phyloP scores from a whole-genome alignment of 1,140 invertebrate species.

The Drosophila pseudoananassae region DNA sequence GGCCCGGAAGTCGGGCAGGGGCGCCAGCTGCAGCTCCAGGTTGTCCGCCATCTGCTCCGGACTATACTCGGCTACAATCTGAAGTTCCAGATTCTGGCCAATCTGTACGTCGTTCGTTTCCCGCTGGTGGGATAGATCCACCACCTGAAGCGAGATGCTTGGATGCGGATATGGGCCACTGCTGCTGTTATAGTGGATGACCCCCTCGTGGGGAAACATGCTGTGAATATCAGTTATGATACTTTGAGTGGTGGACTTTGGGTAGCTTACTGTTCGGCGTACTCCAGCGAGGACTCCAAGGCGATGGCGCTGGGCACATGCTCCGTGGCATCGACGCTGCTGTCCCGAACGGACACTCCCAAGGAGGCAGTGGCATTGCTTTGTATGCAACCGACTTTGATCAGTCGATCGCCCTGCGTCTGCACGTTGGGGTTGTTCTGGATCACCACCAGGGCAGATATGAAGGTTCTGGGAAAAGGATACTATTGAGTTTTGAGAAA shows the following conservation, averaged over 20 bases:
- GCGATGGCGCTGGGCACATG: constrained; percentile 72
- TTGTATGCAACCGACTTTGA: constrained; percentile 87
- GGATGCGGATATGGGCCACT: constrained; percentile 53
- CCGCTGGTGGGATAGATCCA: constrained; percentile 75
- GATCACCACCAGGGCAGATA: constrained; percentile 87
- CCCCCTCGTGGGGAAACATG: constrained; percentile 61
- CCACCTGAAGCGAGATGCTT: constrained; percentile 70
- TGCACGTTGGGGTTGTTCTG: constrained; percentile 88
- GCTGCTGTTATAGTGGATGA: constrained; percentile 64
- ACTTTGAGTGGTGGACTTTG: background rate
- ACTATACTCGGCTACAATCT: constrained; percentile 73
- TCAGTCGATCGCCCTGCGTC: constrained; percentile 87
- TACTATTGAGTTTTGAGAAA: background rate
- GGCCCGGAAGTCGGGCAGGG: constrained; percentile 72
- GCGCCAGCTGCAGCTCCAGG: constrained; percentile 57
- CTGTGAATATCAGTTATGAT: constrained; percentile 14
- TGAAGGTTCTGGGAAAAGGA: constrained; percentile 84
- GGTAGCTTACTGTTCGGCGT: constrained; percentile 63
- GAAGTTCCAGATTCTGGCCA: constrained; percentile 77
- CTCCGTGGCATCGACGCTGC: constrained; percentile 42
- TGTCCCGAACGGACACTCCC: constrained; percentile 36
- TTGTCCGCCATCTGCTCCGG: constrained; percentile 48
- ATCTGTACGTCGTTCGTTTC: constrained; percentile 80
- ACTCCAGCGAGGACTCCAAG: constrained; percentile 74
- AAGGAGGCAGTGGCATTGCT: constrained; percentile 62